Base-by-base conservation (phyloP, 2,888 invertebrate species). In the Hirtodrosophila histrioides region DNA sequence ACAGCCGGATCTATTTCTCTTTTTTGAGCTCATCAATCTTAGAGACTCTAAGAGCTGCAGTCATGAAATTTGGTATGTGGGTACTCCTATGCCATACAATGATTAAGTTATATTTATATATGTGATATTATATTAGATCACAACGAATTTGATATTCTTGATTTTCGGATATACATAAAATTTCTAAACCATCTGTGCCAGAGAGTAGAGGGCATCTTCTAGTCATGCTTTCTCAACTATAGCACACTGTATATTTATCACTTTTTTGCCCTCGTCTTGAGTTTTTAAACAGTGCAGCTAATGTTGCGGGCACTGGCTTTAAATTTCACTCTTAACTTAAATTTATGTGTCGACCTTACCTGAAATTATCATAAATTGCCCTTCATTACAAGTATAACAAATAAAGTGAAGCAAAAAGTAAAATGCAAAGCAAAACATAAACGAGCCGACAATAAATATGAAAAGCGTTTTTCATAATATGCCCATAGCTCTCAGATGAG, bases 341-440 rank as follows among this genome's bases (percentile, higher is more conserved):
- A 87, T 82, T 82, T 82, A 82, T 82, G 83, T 69, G 69, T 31
- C 50, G 80, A 86, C 83, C 88, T 57, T 57, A 71, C 62, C 80
- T 68, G 73, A 87, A 87, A 82, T 87, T 76, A 82, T 72, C 77
- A 82, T 86, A 82, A 82, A 82, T 82, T 82, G 80, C 88, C 78
- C 69, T 80, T 87, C 82, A 87, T 82, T 82, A 85, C 65, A 53
- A 46, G 50, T 41, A 67, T 49, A 61, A 51, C 72, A 73, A 77
- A 73, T 73, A 68, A 75, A 74, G 40, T 58, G 51, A 57, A 54
- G 57, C 56, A 63, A 45, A 51, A 57, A 57, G 36, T 3, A 50
- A 51, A 31, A 31, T 27, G 17, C 37, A 39, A 60, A 78, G 45
- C 58, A 71, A 46, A 61, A 57, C 51, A 69, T 50, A 75, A 79